A percentile compares a stretch with the other conserved stretches of the same genome.
These are phyloP conservation scores for Pterocles gutturalis DNA, from an alignment of 2,113 vertebrate species.

Conservation along the genomic window DNA sequence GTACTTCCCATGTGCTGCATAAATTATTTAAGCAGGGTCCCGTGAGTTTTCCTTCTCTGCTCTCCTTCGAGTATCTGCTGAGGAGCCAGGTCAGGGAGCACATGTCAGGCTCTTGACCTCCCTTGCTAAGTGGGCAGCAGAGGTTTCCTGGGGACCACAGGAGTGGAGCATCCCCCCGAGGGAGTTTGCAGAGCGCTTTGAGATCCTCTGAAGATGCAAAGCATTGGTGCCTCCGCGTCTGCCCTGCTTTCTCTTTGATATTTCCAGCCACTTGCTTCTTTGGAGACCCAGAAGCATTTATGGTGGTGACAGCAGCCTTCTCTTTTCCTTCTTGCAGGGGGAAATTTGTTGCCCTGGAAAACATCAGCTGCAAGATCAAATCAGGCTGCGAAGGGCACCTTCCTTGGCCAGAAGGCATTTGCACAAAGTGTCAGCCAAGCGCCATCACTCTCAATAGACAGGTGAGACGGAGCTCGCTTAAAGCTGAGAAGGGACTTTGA, in stretches of 20 bases:
- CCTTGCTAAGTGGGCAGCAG: neutral
- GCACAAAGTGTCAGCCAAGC: slow-evolving; percentile 98
- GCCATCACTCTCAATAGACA: slow-evolving; percentile 97
- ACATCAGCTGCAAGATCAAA: slow-evolving; percentile 99
- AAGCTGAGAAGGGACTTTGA: neutral
- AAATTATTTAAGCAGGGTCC: neutral
- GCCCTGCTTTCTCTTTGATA: neutral
- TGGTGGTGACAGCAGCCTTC: neutral
- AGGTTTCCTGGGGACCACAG: neutral
- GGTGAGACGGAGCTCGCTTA: slow-evolving; percentile 71
- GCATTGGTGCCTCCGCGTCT: accelerated
- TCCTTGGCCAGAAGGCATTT: slow-evolving; percentile 98
- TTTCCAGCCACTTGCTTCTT: neutral
- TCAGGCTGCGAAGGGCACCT: slow-evolving; percentile 96
- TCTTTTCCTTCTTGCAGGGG: slow-evolving; percentile 78
- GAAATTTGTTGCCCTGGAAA: slow-evolving; percentile 97
- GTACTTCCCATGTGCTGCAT: neutral
- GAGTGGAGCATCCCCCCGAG: accelerated
- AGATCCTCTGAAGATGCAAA: neutral
- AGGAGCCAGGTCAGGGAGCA: neutral
- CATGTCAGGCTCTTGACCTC: neutral
- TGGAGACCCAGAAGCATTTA: neutral
- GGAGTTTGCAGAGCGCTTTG: neutral
- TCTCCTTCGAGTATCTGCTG: neutral
- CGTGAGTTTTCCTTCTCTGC: neutral